Conservation (phyloP, 2,113 vertebrate genomes). For the Macheiramphus alcinus region DNA sequence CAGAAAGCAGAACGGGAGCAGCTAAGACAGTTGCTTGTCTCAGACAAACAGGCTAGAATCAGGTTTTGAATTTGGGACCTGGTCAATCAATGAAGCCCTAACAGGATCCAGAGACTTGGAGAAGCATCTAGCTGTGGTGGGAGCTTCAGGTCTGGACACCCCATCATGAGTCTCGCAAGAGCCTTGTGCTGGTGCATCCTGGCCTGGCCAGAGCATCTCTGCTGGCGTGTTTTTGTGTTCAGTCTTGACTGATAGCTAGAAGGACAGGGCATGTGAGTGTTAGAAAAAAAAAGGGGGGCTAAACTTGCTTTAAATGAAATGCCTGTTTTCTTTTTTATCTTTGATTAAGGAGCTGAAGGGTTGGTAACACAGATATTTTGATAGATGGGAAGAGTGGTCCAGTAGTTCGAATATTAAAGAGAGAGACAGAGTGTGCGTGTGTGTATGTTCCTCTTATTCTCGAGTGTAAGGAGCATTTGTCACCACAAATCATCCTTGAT, state of each 20-base stretch:
- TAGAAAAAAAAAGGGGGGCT: fast-evolving
- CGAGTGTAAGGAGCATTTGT: constrained; percentile 76
- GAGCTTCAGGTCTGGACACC: neutral
- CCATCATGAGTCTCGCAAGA: fast-evolving
- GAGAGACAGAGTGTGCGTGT: constrained; percentile 64
- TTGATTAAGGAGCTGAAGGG: neutral
- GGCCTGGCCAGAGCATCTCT: neutral
- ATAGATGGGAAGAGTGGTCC: constrained; percentile 54
- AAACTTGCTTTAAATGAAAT: neutral
- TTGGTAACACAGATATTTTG: constrained; percentile 47
- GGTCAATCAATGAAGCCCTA: neutral
- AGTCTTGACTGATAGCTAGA: neutral
- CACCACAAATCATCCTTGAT: constrained; percentile 77
- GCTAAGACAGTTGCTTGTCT: neutral
- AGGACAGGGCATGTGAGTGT: neutral
- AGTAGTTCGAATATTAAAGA: constrained; percentile 34
- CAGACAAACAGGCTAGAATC: neutral
- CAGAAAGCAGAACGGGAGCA: neutral
- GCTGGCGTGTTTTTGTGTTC: neutral
- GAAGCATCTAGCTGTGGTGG: neutral
- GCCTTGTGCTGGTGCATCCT: neutral
- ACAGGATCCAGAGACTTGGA: neutral
- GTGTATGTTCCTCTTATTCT: constrained; percentile 49
- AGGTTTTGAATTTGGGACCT: neutral
- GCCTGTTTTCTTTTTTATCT: neutral